Evolutionary conservation across 2,113 vertebrate species (phyloP).

Genomic region (Nycticryphes semicollaris): DNA sequence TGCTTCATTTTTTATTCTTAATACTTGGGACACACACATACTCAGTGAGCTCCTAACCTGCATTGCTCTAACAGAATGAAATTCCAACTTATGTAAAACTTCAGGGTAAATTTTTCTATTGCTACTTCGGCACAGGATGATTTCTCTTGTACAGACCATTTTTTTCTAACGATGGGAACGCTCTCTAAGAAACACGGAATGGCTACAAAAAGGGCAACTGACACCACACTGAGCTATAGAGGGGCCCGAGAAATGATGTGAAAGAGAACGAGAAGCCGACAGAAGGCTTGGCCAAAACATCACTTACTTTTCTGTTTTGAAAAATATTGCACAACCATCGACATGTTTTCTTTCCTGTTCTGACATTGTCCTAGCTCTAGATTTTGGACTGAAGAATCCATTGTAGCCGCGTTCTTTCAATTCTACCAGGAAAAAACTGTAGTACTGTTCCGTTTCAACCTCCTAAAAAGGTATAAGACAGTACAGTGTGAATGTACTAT

Average conservation of each 20-base stretch:
- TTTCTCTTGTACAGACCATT: neutral
- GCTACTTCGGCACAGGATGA: neutral
- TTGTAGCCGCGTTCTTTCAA: slow-evolving; percentile 96
- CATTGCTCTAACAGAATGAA: neutral
- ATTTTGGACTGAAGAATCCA: slow-evolving; percentile 98
- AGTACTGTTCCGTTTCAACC: slow-evolving; percentile 98
- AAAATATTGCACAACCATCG: slow-evolving; percentile 97
- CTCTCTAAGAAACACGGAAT: neutral
- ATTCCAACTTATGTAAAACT: neutral
- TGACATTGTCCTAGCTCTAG: slow-evolving; percentile 96
- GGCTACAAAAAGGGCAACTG: neutral
- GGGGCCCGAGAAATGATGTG: neutral
- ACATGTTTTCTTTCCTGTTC: slow-evolving; percentile 97
- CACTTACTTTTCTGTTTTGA: slow-evolving; percentile 92
- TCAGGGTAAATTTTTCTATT: neutral
- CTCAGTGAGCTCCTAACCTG: neutral
- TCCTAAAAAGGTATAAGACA: slow-evolving; percentile 80
- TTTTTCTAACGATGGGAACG: neutral
- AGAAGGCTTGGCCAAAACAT: neutral
- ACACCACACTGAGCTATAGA: neutral
- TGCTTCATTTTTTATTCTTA: neutral
- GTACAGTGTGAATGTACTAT: neutral
- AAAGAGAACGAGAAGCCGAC: neutral
- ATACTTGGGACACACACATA: neutral
- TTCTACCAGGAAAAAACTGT: slow-evolving; percentile 93